Evolutionary conservation across 2,113 vertebrate species (phyloP), one percentile per base, ranked within the genome.

Genomic region (Dipodomys spectabilis): DNA sequence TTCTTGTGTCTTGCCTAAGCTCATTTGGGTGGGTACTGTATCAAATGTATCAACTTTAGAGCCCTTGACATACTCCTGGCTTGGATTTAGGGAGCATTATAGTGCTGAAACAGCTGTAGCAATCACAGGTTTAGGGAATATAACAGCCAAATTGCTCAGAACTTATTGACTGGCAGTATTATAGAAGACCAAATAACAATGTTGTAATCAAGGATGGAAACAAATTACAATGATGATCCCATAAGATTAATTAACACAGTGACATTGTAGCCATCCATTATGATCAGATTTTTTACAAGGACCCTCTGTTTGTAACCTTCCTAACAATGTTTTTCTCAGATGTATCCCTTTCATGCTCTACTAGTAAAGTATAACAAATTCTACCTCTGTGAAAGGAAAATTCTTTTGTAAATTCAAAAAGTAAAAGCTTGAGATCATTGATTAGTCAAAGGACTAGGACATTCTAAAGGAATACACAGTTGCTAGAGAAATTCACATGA

Each of bases 381-480:
- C 11, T 89, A 28, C 5, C 27, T 10, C 78, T 62, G 15, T 35
- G 23, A 23, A 82, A 84, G 77, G 4, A 82, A n/a, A 72, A 44
- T 8, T 71, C 13, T 92, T 93, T 74, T 93, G 44, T 65, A 83
- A 87, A 81, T 84, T 32, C 11, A 85, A 44, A 72, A 84, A 79
- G 25, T 44, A n/a, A 87, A 86, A 35, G 19, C 22, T 67, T 77
- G 68, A 92, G 22, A 35, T 84, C 28, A 86, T 83, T 83, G 65
- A 86, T 86, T 86, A 68, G 64, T 91, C 84, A 92, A 35, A 84
- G 73, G 32, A 45, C 49, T 77, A 85, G 45, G 49, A 65, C 18
- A 75, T 91, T 44, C 30, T 88, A 71, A 94, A 94, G n/a, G 39
- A 93, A 92, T 81, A 94, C 92, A 68, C 44, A 82, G 49, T 53